These are phyloP conservation scores for Rhyacichthys aspro DNA, from an alignment of 2,797 vertebrate genomes.

Conservation along the genomic window DNA sequence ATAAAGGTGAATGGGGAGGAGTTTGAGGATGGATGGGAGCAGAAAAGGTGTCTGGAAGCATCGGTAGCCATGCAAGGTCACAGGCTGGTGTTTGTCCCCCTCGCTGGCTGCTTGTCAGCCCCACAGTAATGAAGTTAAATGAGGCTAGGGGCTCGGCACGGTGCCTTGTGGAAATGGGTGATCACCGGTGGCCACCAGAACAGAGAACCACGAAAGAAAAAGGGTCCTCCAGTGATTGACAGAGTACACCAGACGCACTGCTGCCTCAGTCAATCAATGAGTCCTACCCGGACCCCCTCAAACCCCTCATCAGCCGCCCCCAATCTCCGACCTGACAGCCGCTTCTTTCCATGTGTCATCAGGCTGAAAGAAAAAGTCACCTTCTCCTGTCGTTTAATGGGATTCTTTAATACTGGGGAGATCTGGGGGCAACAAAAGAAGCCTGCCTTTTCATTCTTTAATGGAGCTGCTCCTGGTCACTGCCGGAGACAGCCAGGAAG, in stretches of 20 bases:
- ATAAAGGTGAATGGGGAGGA: too few species aligned
- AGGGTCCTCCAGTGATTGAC: slow-evolving; percentile 66
- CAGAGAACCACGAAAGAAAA: slow-evolving; percentile 47
- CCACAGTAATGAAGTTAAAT: slow-evolving; percentile 82
- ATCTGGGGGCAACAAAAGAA: slow-evolving; percentile 67
- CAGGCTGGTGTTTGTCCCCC: slow-evolving; percentile 63
- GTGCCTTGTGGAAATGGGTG: slow-evolving; percentile 39
- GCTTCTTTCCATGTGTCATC: slow-evolving; percentile 70
- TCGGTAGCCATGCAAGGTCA: slow-evolving; percentile 51
- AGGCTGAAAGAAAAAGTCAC: slow-evolving; percentile 82
- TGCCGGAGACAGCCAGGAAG: slow-evolving; percentile 37
- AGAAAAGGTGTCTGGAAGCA: slow-evolving; percentile 55
- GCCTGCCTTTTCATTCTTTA: slow-evolving; percentile 68
- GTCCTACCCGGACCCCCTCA: slow-evolving; percentile 32
- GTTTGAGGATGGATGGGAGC: too few species aligned
- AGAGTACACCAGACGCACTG: slow-evolving; percentile 59
- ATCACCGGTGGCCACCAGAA: slow-evolving; percentile 50
- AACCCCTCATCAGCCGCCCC: slow-evolving; percentile 48
- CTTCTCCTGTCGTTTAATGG: slow-evolving; percentile 73
- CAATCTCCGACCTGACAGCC: slow-evolving; percentile 66
- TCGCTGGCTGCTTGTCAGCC: slow-evolving; percentile 69
- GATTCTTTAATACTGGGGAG: slow-evolving; percentile 75
- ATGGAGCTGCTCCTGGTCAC: slow-evolving; percentile 54
- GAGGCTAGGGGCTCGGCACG: slow-evolving; percentile 58
- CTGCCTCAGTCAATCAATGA: slow-evolving; percentile 79